Evolutionary conservation across 2,888 invertebrate species (phyloP).

Genomic region (Idaea aversata): DNA sequence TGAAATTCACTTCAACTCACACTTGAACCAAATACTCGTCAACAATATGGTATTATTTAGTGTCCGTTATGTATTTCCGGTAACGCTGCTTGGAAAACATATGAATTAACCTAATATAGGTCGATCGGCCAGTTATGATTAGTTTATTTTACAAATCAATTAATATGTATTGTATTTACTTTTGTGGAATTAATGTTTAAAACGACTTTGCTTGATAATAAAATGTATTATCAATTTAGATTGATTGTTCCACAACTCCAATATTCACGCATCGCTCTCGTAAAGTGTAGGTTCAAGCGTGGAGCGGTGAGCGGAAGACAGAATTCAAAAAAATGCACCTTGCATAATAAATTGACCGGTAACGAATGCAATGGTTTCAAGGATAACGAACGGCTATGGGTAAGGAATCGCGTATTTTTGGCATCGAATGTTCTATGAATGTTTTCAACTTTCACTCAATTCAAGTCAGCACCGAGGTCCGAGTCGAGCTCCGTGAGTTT

Average conservation of each 20-base stretch:
- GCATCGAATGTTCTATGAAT: constrained; percentile 58
- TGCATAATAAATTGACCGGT: constrained; percentile 3
- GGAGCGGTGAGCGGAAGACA: neutral
- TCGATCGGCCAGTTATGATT: too few relatives aligned
- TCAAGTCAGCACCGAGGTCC: constrained; percentile 40
- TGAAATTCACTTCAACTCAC: constrained; percentile 61
- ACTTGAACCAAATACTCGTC: constrained; percentile 48
- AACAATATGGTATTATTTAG: neutral
- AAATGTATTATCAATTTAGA: neutral
- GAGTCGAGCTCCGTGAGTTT: constrained; percentile 54
- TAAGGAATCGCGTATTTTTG: constrained; percentile 37
- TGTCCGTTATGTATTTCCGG: neutral
- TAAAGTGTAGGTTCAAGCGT: neutral
- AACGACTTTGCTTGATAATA: neutral
- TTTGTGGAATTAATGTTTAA: neutral
- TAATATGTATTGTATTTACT: neutral
- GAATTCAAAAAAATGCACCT: neutral
- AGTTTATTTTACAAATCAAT: neutral
- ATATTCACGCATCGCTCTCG: neutral
- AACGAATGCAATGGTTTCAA: constrained; percentile 10
- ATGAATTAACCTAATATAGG: too few relatives aligned
- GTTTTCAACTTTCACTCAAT: constrained; percentile 64
- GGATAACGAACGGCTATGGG: constrained; percentile 18
- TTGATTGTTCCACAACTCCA: neutral
- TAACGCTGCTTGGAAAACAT: neutral